Percentiles rank a stretch among this genome's conserved stretches.
Conservation (phyloP, 2,113 vertebrate species). For the Pseudorasbora parva region DNA sequence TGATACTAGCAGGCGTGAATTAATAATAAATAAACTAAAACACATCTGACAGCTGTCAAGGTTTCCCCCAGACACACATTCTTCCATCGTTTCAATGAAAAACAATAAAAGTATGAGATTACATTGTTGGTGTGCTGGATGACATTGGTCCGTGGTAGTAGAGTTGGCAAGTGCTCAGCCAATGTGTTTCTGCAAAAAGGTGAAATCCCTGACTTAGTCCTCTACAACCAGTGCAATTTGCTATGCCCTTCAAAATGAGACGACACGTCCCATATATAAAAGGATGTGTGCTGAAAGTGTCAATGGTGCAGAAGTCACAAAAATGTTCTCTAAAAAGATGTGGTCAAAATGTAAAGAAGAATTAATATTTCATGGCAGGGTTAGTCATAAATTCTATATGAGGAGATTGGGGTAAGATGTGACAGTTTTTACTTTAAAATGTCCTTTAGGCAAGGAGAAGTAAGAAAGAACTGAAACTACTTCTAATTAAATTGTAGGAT, state of each 20-base stretch:
- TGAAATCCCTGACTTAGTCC: constrained; percentile 13
- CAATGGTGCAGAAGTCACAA: not conserved
- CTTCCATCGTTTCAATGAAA: not conserved
- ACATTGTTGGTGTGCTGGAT: not conserved
- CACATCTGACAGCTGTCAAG: constrained; percentile 23
- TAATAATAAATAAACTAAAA: not conserved
- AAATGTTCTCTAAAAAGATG: not conserved
- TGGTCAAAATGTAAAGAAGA: not conserved
- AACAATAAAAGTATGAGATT: constrained; percentile 8
- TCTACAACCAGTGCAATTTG: constrained; percentile 30
- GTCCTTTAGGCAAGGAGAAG: not conserved
- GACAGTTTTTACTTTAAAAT: not conserved
- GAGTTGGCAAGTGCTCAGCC: not conserved
- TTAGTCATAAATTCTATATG: constrained; percentile 9
- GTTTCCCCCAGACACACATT: not conserved
- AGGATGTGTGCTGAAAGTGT: not conserved
- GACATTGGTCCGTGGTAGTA: not conserved
- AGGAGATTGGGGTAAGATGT: not conserved
- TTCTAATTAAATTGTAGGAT: not conserved
- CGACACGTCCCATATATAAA: not conserved
- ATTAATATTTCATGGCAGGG: constrained; percentile 1
- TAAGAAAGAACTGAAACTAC: constrained; percentile 4
- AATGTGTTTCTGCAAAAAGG: constrained; percentile 22
- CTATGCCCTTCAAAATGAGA: constrained; percentile 33
- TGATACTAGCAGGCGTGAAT: not conserved